A percentile compares a stretch with the other conserved stretches of the same genome.
Conservation (phyloP, 2,113 vertebrate species). For the Megalops atlanticus region DNA sequence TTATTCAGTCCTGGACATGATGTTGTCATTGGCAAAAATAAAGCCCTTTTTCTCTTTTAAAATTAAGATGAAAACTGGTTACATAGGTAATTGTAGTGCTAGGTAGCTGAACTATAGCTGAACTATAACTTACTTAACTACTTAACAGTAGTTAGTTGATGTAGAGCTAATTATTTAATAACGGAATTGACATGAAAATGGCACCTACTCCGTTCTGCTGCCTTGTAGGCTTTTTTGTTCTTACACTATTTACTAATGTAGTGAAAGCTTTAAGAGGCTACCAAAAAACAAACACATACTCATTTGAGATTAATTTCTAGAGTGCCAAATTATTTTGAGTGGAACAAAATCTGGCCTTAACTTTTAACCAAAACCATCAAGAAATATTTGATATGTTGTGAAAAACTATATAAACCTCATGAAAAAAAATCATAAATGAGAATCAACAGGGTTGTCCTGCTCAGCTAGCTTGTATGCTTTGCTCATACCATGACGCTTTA, state of each 20-base stretch:
- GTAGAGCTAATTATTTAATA: not conserved
- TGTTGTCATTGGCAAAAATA: not conserved
- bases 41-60: not conserved
- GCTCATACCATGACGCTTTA: too few species aligned
- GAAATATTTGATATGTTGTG: too few species aligned
- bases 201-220: not conserved
- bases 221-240: not conserved
- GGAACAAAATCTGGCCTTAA: too few species aligned
- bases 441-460: too few species aligned
- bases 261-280: conserved; percentile 9
- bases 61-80: not conserved
- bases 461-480: too few species aligned
- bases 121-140: not conserved
- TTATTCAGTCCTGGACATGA: not conserved
- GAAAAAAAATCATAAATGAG: too few species aligned
- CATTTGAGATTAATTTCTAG: not conserved
- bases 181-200: not conserved
- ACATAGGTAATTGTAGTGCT: not conserved
- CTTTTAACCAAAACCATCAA: too few species aligned
- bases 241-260: not conserved
- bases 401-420: too few species aligned
- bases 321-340: not conserved
- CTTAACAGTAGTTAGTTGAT: not conserved
- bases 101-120: not conserved
- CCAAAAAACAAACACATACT: not conserved